Conservation (phyloP, 2,888 invertebrate species). For the Pyrrhia umbra region DNA sequence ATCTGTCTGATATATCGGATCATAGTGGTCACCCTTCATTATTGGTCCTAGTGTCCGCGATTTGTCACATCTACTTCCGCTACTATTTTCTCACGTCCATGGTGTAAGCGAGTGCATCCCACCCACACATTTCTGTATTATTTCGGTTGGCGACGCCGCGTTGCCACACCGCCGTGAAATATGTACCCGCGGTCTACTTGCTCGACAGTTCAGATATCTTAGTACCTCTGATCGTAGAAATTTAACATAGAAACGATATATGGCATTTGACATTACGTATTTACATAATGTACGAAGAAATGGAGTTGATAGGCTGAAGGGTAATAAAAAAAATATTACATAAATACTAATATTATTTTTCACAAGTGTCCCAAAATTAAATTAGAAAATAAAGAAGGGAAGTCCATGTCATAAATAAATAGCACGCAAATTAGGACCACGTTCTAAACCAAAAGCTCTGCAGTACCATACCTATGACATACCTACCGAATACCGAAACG, state of each 20-base stretch:
- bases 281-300: not conserved
- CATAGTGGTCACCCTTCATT: too few species aligned
- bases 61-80: conserved; percentile 11
- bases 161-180: conserved; percentile 82
- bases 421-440: too few species aligned
- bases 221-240: conserved; percentile 30
- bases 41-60: not conserved
- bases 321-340: too few species aligned
- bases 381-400: too few species aligned
- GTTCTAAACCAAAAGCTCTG: too few species aligned
- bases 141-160: conserved; percentile 78
- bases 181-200: conserved; percentile 67
- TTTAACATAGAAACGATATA: conserved; percentile 10
- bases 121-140: conserved; percentile 81
- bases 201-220: conserved; percentile 36
- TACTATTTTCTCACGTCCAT: conserved; percentile 39
- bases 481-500: too few species aligned
- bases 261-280: not conserved
- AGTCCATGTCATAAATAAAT: too few species aligned
- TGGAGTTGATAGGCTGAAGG: too few species aligned
- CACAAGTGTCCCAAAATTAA: too few species aligned
- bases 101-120: conserved; percentile 77
- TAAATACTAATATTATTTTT: too few species aligned
- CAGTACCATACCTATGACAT: too few species aligned
- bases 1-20: too few species aligned